Evolutionary conservation across 2,797 vertebrate genomes (phyloP).

Genomic region (Buceros bicornis): DNA sequence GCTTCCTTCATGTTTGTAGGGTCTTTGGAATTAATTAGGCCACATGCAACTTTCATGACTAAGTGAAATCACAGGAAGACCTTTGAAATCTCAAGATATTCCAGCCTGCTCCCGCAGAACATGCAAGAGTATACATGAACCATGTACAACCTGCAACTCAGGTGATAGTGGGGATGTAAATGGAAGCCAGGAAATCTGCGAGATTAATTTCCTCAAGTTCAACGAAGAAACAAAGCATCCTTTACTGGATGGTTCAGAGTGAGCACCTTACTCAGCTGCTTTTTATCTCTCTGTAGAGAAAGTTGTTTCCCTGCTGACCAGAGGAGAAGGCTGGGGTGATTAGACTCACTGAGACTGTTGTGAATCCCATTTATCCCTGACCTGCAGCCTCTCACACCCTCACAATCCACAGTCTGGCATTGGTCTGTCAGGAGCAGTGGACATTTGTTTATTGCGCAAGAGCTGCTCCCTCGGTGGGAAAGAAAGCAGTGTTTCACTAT

Average conservation of each 20-base stretch:
- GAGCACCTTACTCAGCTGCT: background rate
- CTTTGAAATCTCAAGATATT: background rate
- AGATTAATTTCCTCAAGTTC: background rate
- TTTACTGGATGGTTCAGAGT: background rate
- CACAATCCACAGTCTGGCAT: accelerated
- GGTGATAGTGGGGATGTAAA: background rate
- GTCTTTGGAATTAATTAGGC: background rate
- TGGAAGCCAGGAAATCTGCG: background rate
- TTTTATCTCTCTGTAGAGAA: background rate
- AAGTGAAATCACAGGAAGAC: background rate
- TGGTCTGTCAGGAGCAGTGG: background rate
- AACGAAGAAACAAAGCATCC: background rate
- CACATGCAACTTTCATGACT: background rate
- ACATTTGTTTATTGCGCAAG: background rate
- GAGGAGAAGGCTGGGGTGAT: background rate
- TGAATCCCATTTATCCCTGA: background rate
- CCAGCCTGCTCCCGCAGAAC: background rate
- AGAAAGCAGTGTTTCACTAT: background rate
- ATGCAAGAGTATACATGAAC: background rate
- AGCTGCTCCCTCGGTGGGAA: background rate
- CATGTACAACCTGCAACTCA: background rate
- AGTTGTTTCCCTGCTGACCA: background rate
- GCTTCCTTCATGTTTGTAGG: background rate
- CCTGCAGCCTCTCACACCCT: background rate
- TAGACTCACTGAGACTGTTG: background rate